Base-by-base conservation (phyloP, 1,140 invertebrate genomes). In the Anastrepha obliqua region DNA sequence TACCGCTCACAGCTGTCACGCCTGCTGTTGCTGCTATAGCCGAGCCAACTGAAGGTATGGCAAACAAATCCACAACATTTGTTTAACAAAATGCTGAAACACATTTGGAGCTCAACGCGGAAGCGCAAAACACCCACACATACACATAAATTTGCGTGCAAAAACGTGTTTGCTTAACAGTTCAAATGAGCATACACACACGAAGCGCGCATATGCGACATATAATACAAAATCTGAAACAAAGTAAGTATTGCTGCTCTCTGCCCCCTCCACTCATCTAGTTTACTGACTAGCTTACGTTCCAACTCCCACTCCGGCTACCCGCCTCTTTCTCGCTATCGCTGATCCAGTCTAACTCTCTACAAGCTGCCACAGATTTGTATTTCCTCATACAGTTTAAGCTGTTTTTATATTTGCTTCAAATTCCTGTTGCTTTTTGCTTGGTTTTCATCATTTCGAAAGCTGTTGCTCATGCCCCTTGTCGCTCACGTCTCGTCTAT, bases 11-110 rank as follows among this genome's bases (percentile, higher is more conserved):
- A 74, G 39, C 42, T 51, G 44, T 47, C 42, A 47, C 44, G 42
- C 9, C 42, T 47, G 3, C 1, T 58, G 47, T 81, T 20, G 47
- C 5, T 55, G 42, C 8, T 11, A 7, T 17, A 3, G 74, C 20
- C n/a, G 17, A 11, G n/a, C 3, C 74, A 81, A n/a, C 47, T 29
- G 47, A 20, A 20, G 74, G 42, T 55, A 81, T 9, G 47, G 20
- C 74, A 55, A 81, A 55, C 47, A 81, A 81, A 81, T 81, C 74
- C 74, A 51, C 74, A 81, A 58, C n/a, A 55, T 81, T 51, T 81
- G 74, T 55, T 81, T 81, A 81, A 81, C 74, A 81, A 55, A 81
- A 81, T 55, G 74, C 20, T 55, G 74, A 81, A 81, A 55, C 47
- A 81, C 67, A 44, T 47, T 47, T 17, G 67, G 17, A 15, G 67